Evolutionary conservation across 2,113 vertebrate genomes (phyloP).

Genomic region (Nycticorax nycticorax): DNA sequence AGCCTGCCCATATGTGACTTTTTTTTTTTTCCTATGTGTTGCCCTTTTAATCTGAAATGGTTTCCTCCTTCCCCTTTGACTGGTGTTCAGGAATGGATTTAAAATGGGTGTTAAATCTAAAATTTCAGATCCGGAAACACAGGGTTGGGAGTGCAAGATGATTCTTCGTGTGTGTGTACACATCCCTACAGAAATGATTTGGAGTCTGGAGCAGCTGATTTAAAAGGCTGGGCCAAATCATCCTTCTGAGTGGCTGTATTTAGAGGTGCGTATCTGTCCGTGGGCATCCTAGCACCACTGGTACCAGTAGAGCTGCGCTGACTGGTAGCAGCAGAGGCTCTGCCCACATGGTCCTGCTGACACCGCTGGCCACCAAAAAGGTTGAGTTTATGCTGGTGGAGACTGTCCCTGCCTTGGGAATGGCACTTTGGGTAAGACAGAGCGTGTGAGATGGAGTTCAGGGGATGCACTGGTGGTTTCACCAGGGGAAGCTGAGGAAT

Average conservation of each 20-base stretch:
- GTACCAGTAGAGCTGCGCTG: neutral
- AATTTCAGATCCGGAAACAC: neutral
- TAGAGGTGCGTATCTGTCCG: neutral
- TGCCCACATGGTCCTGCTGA: neutral
- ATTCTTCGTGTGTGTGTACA: fast-evolving
- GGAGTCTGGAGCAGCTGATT: neutral
- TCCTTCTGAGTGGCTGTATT: neutral
- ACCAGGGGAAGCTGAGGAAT: neutral
- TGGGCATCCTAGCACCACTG: neutral
- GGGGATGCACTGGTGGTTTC: neutral
- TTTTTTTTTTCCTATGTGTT: neutral
- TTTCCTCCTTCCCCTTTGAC: neutral
- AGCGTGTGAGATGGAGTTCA: neutral
- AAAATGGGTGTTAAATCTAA: neutral
- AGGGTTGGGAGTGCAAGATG: fast-evolving
- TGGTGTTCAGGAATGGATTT: neutral
- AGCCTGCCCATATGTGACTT: neutral
- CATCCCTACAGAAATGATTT: neutral
- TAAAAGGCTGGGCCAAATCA: neutral
- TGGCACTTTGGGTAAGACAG: neutral
- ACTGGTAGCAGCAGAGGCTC: neutral
- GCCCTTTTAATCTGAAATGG: neutral
- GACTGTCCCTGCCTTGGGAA: neutral
- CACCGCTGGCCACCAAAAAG: neutral
- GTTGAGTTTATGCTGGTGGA: neutral